phyloP scores from a whole-genome alignment of 2,113 vertebrate species.

The Marmota flaviventris region DNA sequence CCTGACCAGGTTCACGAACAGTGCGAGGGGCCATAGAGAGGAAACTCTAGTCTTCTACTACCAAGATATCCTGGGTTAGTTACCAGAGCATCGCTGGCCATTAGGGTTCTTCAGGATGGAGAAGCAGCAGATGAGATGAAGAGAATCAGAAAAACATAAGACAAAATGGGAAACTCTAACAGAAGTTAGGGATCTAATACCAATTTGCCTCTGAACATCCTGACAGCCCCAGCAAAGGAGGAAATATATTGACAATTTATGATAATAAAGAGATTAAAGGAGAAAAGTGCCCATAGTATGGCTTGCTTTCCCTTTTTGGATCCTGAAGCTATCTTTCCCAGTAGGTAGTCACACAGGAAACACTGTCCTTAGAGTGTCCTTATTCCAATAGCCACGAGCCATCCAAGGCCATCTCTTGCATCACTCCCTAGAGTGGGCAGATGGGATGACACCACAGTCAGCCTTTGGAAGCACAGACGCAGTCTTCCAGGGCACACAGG shows the following conservation, averaged over 20 bases:
- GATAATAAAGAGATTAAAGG: neutral
- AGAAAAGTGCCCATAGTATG: too few species aligned
- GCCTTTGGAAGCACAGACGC: neutral
- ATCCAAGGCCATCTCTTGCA: fast-evolving
- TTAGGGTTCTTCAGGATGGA: neutral
- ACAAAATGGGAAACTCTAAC: neutral
- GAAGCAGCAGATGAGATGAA: neutral
- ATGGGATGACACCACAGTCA: fast-evolving
- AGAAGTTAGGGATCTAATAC: neutral
- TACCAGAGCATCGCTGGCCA: neutral
- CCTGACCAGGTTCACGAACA: neutral
- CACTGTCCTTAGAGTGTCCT: neutral
- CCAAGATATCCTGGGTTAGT: fast-evolving
- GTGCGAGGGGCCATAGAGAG: fast-evolving
- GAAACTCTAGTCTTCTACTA: fast-evolving
- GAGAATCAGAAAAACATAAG: neutral
- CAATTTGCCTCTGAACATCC: neutral
- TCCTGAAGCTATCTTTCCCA: too few species aligned
- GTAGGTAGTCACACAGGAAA: too few species aligned
- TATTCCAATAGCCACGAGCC: neutral
- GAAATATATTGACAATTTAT: neutral
- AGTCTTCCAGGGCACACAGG: neutral
- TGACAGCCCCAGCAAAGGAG: neutral
- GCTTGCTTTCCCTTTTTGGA: fast-evolving
- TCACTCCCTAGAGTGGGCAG: too few species aligned